These are phyloP conservation scores for Drosophila tropicalis DNA, from an alignment of 1,140 invertebrate genomes.

Conservation along the genomic window DNA sequence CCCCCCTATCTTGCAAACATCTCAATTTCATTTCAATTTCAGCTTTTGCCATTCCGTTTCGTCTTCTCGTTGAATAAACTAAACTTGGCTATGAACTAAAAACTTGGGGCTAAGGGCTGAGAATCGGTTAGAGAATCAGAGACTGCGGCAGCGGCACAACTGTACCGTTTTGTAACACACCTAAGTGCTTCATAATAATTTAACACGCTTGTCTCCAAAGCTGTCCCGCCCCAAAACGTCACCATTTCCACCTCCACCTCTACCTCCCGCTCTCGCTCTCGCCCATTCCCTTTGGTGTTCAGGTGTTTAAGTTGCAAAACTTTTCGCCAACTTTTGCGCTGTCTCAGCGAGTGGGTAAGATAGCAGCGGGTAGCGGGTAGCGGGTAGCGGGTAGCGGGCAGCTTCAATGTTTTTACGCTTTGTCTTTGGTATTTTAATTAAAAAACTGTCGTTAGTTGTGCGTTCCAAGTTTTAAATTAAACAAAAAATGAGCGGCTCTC, in stretches of 20 bases:
- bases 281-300: conserved; percentile 18
- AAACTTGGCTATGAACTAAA: conserved; percentile 28
- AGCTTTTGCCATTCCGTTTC: conserved; percentile 38
- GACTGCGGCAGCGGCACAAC: conserved; percentile 28
- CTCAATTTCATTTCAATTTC: conserved; percentile 64
- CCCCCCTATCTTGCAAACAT: conserved; percentile 55
- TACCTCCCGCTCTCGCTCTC: neutral
- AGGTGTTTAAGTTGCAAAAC: conserved; percentile 71
- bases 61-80: conserved; percentile 61
- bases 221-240: conserved; percentile 15
- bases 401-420: conserved; percentile 53
- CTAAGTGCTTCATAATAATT: conserved; percentile 80
- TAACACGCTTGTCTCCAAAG: conserved; percentile 59
- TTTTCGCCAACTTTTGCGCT: conserved; percentile 75
- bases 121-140: neutral
- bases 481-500: conserved; percentile 49
- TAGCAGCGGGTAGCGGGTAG: neutral
- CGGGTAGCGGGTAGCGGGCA: conserved; percentile 1
- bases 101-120: neutral
- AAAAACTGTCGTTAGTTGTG: conserved; percentile 79
- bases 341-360: conserved; percentile 28
- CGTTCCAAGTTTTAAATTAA: conserved; percentile 78
- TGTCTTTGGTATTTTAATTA: conserved; percentile 80
- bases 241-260: neutral
- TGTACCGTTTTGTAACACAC: conserved; percentile 65